Evolutionary conservation across 2,888 invertebrate genomes (phyloP).

Genomic region (Petrophora chlorosata): DNA sequence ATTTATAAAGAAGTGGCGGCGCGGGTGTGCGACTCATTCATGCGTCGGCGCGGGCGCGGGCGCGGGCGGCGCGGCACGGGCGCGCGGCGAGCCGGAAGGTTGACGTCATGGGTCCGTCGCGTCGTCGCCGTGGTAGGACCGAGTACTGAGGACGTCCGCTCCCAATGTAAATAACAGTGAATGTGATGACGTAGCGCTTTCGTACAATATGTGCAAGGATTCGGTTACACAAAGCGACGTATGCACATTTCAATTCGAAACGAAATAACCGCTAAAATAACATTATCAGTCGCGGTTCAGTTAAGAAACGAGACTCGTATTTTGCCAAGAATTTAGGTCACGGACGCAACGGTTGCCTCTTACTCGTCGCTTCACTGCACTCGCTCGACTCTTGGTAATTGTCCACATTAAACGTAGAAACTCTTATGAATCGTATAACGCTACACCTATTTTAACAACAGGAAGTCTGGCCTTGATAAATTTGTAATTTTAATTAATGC

Average conservation of each 20-base stretch:
- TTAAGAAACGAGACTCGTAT: conserved; percentile 66
- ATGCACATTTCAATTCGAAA: conserved; percentile 15
- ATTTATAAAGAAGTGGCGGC: conserved; percentile 50
- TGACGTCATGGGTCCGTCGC: conserved; percentile 70
- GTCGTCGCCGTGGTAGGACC: conserved; percentile 49
- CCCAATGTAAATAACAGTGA: conserved; percentile 55
- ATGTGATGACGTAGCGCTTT: conserved; percentile 49
- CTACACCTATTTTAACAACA: conserved; percentile 7
- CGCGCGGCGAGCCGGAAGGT: conserved; percentile 59
- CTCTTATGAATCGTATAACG: conserved; percentile 12
- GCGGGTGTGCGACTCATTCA: conserved; percentile 54
- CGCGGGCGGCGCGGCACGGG: conserved; percentile 49
- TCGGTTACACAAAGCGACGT: conserved; percentile 37
- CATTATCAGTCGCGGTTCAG: conserved; percentile 51
- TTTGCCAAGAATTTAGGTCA: conserved; percentile 75
- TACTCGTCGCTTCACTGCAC: conserved; percentile 75
- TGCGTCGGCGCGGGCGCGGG: conserved; percentile 50
- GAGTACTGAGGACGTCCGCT: conserved; percentile 68
- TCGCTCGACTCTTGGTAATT: conserved; percentile 61
- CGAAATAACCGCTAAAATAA: conserved; percentile 49
- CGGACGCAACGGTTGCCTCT: conserved; percentile 70
- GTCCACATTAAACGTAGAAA: conserved; percentile 45
- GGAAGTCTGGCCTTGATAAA: conserved; percentile 5
- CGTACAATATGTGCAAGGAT: conserved; percentile 48
- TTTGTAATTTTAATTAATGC: conserved; percentile 35